Conservation (phyloP, 2,888 invertebrate species). For the Helicoverpa assulta region DNA sequence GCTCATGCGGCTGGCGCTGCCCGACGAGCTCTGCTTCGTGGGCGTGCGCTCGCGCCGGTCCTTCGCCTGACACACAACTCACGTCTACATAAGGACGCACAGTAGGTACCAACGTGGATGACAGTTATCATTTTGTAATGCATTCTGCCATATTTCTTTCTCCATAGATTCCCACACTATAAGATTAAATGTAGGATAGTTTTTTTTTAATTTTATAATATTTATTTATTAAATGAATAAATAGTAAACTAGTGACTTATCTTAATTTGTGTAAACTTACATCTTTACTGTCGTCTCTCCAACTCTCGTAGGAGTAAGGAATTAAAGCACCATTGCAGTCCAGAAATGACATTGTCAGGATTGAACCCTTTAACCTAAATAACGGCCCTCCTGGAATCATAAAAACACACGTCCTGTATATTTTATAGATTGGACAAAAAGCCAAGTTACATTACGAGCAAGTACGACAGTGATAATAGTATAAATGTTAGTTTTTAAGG, state of each 20-base stretch:
- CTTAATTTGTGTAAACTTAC: conserved; percentile 71
- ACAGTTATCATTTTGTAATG: not conserved
- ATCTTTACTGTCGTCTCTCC: conserved; percentile 96
- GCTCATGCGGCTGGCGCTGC: conserved; percentile 93
- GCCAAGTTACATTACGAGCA: too few species aligned
- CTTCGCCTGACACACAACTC: conserved; percentile 66
- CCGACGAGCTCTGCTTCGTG: conserved; percentile 90
- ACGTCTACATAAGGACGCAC: not conserved
- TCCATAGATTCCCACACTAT: not conserved
- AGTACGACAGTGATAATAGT: too few species aligned
- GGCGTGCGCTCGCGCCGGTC: conserved; percentile 90
- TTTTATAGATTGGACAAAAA: too few species aligned
- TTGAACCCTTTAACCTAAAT: conserved; percentile 98
- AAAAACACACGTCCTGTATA: conserved; percentile 8
- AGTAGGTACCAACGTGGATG: too few species aligned
- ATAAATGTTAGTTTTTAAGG: too few species aligned
- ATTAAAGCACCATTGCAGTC: conserved; percentile 98
- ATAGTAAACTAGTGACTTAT: too few species aligned
- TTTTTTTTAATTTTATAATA: too few species aligned
- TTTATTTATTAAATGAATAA: too few species aligned
- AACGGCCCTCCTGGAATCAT: conserved; percentile 95
- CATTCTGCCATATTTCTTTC: not conserved
- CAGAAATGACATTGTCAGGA: conserved; percentile 98
- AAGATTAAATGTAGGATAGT: too few species aligned
- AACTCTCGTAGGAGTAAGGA: conserved; percentile 96